Evolutionary conservation across 2,797 vertebrate species (phyloP), one percentile per base, ranked within the genome.

Genomic region (Acestrorhynchus altus): DNA sequence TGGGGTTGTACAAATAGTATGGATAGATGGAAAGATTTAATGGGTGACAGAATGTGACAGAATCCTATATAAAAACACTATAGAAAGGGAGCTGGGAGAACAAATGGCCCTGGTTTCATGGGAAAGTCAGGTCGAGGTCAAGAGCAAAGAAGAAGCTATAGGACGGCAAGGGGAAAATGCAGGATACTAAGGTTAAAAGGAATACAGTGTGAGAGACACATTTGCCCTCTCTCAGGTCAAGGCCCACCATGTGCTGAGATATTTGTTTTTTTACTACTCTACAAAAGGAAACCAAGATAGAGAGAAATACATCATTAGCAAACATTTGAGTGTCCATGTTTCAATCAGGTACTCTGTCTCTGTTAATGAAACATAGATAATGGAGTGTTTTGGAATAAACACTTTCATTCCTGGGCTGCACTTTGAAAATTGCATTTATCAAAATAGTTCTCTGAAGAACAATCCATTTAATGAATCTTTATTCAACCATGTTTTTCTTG

Each of bases 21-120:
- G 13, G 24, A 47, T 49, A 31, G 28, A 12, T 10, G 42, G 72
- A 66, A 46, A 20, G 49, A 2, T 1, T 65, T 18, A 15, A 52
- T 52, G 24, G n/a, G n/a, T n/a, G n/a, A n/a, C n/a, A 42, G 44
- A 66, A 47, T 47, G 15, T 22, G 26, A 66, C 64, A 66, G 44
- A 47, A 6, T 16, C n/a, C n/a, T 22, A 66, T 66, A 28, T 66
- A 28, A 47, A 47, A 26, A 46, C 6, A 35, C 31, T 35, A 6
- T 42, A 47, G 44, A 26, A 51, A 22, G 18, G 51, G 15, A 51
- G 44, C 22, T 18, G 24, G 15, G 44, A 31, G 22, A 51, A 51
- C 16, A 68, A 49, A 51, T 68, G 44, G 9, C 15, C 8, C 12
- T 42, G 28, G 31, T n/a, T 6, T 68, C 9, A 31, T 28, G 22